Evolutionary conservation across 2,113 vertebrate genomes (phyloP), one percentile per base, ranked within the genome.

Genomic region (Lonchura striata): DNA sequence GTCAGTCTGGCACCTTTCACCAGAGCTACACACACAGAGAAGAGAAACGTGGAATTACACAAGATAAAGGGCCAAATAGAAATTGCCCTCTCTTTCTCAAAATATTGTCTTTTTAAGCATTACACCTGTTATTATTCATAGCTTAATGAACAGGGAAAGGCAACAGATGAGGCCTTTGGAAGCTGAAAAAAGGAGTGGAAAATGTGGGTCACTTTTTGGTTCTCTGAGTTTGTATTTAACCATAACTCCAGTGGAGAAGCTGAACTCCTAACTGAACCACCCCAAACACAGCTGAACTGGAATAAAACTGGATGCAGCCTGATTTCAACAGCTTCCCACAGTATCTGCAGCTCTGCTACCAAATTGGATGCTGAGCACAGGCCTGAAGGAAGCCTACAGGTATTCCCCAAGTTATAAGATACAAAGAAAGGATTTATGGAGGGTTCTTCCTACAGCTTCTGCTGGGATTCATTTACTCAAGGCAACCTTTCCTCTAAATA

Each of bases 1-100:
- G 39, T 65, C 41, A 75, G 69, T 89, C 89, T 95, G 63, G 9
- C 93, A 92, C 86, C 44, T 95, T 91, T 85, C 70, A 72, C 46
- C 78, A 63, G 33, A 53, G 21, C 41, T 71, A 59, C 35, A 39
- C 1, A 16, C 23, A 57, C 13, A 59, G 37, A 60, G 41, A 52
- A 90, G 54, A 50, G 22, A 66, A 87, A 65, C 0, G 1, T 23
- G 15, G 37, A 85, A 69, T 50, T 82, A 39, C 18, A 57, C 18
- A 13, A 37, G 63, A 69, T 11, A 79, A 57, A 47, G 15, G 17
- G 7, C 7, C 16, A 83, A 81, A 63, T 35, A 86, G 11, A 85
- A 76, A 82, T 39, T 74, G 16, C 1, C 13, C 7, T 95, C 18
- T 87, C 28, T 91, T 92, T 61, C n/a, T 70, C 54, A 92, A 63